Evolutionary conservation across 1,140 invertebrate genomes (phyloP).

Genomic region (Sinella curviseta): DNA sequence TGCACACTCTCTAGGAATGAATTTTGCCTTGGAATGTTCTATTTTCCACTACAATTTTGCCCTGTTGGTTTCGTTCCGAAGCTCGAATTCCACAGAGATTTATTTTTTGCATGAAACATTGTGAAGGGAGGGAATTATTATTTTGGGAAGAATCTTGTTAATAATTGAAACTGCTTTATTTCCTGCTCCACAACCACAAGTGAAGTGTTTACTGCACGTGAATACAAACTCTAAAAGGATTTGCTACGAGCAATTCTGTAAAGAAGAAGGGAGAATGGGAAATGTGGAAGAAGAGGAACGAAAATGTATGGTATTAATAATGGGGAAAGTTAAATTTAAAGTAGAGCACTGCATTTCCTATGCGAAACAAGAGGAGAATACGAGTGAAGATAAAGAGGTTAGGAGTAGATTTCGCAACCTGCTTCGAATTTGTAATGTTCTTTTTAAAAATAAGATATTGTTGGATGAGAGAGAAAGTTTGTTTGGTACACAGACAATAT

Average conservation of each 20-base stretch:
- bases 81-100: constrained; percentile 8
- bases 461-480: too few species aligned
- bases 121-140: background rate
- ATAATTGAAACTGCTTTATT: background rate
- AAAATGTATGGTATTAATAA: too few species aligned
- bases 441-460: background rate
- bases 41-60: too few species aligned
- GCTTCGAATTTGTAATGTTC: constrained; percentile 6
- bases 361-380: background rate
- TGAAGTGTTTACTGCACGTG: background rate
- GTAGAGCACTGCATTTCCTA: background rate
- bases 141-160: constrained; percentile 2
- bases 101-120: too few species aligned
- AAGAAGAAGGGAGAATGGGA: too few species aligned
- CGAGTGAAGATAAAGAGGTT: background rate
- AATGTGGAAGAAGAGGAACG: too few species aligned
- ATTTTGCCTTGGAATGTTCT: too few species aligned
- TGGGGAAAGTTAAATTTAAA: background rate
- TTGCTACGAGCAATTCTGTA: too few species aligned
- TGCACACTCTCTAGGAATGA: too few species aligned
- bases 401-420: background rate
- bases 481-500: too few species aligned
- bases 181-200: too few species aligned
- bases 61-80: too few species aligned
- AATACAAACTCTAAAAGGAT: background rate